These are phyloP conservation scores for Vollenhovia emeryi DNA, from an alignment of 1,140 invertebrate genomes.

Conservation along the genomic window DNA sequence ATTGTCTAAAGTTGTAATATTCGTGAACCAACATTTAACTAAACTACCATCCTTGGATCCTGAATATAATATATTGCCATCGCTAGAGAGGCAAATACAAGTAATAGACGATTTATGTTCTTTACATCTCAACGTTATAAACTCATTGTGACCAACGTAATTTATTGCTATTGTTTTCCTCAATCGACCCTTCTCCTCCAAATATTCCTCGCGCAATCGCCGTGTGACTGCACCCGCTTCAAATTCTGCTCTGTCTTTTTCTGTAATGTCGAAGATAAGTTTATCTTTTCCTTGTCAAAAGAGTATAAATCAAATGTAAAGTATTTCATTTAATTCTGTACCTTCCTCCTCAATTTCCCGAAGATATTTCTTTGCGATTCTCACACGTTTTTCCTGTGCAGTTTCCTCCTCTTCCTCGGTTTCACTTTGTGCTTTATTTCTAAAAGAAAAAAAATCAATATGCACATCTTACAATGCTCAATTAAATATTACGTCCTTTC, in stretches of 20 bases:
- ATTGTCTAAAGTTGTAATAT: constrained; percentile 30
- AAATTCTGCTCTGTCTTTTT: constrained; percentile 89
- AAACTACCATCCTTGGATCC: constrained; percentile 95
- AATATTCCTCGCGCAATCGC: constrained; percentile 92
- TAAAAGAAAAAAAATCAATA: constrained; percentile 1
- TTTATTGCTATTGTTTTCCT: constrained; percentile 90
- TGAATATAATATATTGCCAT: constrained; percentile 91
- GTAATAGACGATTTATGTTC: constrained; percentile 93
- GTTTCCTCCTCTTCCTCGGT: constrained; percentile 92
- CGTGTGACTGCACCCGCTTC: constrained; percentile 89
- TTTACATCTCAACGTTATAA: constrained; percentile 88
- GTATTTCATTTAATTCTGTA: constrained; percentile 66
- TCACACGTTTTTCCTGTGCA: constrained; percentile 94
- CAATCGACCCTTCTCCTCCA: constrained; percentile 94
- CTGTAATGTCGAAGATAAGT: constrained; percentile 79
- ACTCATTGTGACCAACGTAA: constrained; percentile 86
- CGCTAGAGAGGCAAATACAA: constrained; percentile 91
- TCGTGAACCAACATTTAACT: constrained; percentile 91
- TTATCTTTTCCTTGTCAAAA: constrained; percentile 3
- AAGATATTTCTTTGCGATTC: constrained; percentile 95
- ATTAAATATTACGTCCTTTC: not conserved
- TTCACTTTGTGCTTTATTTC: constrained; percentile 76
- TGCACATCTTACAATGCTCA: not conserved
- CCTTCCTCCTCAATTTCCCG: constrained; percentile 93
- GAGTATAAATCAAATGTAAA: not conserved